These are phyloP conservation scores for Oncorhynchus clarkii DNA, from an alignment of 2,113 vertebrate species.

Conservation along the genomic window DNA sequence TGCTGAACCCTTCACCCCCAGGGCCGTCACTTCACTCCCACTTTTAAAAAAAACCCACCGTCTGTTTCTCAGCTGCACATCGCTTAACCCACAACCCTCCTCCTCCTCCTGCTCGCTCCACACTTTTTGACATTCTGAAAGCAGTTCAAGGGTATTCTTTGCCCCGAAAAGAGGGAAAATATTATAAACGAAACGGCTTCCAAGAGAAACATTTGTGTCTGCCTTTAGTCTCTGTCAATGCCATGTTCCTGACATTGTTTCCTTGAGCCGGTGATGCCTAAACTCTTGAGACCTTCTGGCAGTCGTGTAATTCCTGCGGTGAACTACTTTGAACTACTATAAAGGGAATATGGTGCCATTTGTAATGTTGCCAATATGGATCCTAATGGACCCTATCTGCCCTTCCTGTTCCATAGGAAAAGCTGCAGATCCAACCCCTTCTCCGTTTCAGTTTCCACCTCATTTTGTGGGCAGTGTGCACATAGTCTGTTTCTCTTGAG, in stretches of 20 bases:
- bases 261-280: conserved; percentile 19
- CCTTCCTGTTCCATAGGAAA: too few relatives aligned
- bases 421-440: not conserved
- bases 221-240: conserved; percentile 15
- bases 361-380: too few relatives aligned
- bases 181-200: conserved; percentile 27
- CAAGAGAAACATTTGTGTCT: conserved; percentile 37
- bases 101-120: not conserved
- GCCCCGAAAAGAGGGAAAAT: conserved; percentile 24
- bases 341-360: too few relatives aligned
- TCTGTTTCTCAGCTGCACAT: conserved; percentile 36
- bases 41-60: conserved; percentile 7
- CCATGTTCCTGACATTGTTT: conserved; percentile 14
- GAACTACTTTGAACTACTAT: too few relatives aligned
- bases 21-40: not conserved
- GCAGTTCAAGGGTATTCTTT: conserved; percentile 21
- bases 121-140: conserved; percentile 31
- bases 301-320: conserved; percentile 1
- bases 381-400: too few relatives aligned
- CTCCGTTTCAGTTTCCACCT: not conserved
- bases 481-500: too few relatives aligned
- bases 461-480: too few relatives aligned
- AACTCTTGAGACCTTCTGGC: not conserved
- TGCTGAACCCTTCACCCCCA: not conserved
- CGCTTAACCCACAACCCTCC: not conserved